Base-by-base conservation (phyloP, 2,113 vertebrate species). In the Nycticryphes semicollaris region DNA sequence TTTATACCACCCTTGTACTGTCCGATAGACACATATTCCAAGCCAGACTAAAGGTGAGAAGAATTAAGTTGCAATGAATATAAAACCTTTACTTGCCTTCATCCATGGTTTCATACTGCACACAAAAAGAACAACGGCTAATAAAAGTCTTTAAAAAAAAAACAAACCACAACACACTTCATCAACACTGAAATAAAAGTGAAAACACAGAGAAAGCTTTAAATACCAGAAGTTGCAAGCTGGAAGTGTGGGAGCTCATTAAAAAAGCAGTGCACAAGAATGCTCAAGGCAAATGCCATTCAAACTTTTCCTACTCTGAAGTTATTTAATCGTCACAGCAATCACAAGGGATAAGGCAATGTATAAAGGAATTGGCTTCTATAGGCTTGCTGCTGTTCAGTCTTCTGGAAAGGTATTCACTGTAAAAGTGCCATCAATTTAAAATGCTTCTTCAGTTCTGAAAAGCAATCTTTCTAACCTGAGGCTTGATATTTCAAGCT, bases 201-300 rank as follows among this genome's bases (percentile, higher is more conserved):
- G 18, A 89, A 77, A 68, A 33, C 66, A 90, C 16, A 33, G 50
- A 83, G 39, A 79, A 93, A 83, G 51, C 43, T 90, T 64, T 89
- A 76, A 93, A 70, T 50, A 63, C 43, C 37, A 56, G 31, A 87
- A 95, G 91, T 45, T 91, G 62, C 81, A 81, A 73, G 64, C 53
- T 92, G 47, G 45, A 92, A 94, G 54, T 81, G 53, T 80, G 84
- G 53, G 45, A 95, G 41, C 92, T 96, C 84, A 94, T 97, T 97
- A 85, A 87, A 94, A 77, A 94, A 95, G 67, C 59, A 47, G 62
- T 73, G 93, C 89, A 93, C 59, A 96, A 90, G 79, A 95, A 93
- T 19, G 86, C 93, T 94, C 73, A 89, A 96, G 96, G 95, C 97
- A 97, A 97, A 94, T 85, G 85, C 70, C 87, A 93, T 75, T 95